Conservation (phyloP, 2,113 vertebrate genomes). For the Hemicordylus capensis region DNA sequence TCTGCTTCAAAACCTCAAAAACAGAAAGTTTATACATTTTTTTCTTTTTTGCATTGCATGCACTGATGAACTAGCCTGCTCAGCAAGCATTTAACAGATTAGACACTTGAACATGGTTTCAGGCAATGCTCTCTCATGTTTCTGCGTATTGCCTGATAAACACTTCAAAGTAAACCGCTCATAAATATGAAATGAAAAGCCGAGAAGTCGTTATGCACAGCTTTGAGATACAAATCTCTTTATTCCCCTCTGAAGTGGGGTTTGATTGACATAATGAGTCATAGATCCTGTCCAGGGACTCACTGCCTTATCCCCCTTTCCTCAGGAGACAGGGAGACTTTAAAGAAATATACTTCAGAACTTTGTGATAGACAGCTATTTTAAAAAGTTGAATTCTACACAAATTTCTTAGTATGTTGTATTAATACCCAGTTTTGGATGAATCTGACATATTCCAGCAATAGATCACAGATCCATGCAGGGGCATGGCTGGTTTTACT, state of each 20-base stretch:
- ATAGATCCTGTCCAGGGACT: constrained; percentile 87
- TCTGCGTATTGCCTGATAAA: constrained; percentile 88
- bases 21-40: constrained; percentile 77
- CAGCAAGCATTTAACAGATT: constrained; percentile 84
- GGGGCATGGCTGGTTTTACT: constrained; percentile 1
- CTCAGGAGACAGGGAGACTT: constrained; percentile 82
- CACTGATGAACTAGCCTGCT: constrained; percentile 80
- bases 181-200: constrained; percentile 90
- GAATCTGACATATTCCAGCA: constrained; percentile 64
- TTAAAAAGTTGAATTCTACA: constrained; percentile 74
- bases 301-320: constrained; percentile 80
- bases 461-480: constrained; percentile 55
- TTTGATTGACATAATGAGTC: constrained; percentile 90
- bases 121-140: constrained; percentile 84
- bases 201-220: constrained; percentile 82
- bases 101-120: constrained; percentile 82
- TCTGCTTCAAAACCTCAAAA: constrained; percentile 73
- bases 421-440: constrained; percentile 68
- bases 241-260: constrained; percentile 87
- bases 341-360: constrained; percentile 86
- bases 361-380: constrained; percentile 79
- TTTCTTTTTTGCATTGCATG: constrained; percentile 78
- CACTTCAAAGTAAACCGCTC: constrained; percentile 88
- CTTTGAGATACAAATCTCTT: constrained; percentile 89
- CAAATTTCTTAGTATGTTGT: constrained; percentile 70